Evolutionary conservation across 1,140 invertebrate species (phyloP).

Genomic region (Drosophila miranda): DNA sequence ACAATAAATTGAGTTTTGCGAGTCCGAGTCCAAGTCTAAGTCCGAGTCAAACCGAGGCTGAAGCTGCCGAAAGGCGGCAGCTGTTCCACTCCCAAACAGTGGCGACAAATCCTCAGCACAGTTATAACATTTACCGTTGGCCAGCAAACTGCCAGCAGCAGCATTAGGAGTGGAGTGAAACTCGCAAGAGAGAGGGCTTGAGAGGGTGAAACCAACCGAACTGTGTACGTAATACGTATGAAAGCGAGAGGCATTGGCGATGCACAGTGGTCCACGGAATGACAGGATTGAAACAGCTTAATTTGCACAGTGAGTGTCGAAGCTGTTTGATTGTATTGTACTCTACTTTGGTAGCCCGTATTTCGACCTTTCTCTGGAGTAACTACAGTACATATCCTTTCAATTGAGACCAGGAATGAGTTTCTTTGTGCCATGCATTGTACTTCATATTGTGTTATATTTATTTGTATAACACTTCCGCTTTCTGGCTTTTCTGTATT

Average conservation of each 20-base stretch:
- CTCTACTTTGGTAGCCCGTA: too few species aligned
- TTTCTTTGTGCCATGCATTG: too few species aligned
- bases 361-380: too few species aligned
- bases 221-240: neutral
- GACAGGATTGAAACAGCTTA: slow-evolving; percentile 5
- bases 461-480: neutral
- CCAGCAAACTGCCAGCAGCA: slow-evolving; percentile 46
- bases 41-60: slow-evolving; percentile 1
- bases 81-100: slow-evolving; percentile 57
- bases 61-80: slow-evolving; percentile 47
- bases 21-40: slow-evolving; percentile 31
- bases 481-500: neutral
- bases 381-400: too few species aligned
- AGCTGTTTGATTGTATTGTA: too few species aligned
- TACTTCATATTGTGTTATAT: too few species aligned
- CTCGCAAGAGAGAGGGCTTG: neutral
- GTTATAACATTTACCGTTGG: slow-evolving; percentile 61
- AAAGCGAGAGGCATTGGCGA: slow-evolving; percentile 14
- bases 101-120: slow-evolving; percentile 64
- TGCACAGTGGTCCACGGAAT: slow-evolving; percentile 18
- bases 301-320: slow-evolving; percentile 13
- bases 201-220: neutral
- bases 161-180: slow-evolving; percentile 13
- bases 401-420: too few species aligned
- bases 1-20: slow-evolving; percentile 76